Conservation (phyloP, 1,140 invertebrate genomes). For the Bacillus rossius region DNA sequence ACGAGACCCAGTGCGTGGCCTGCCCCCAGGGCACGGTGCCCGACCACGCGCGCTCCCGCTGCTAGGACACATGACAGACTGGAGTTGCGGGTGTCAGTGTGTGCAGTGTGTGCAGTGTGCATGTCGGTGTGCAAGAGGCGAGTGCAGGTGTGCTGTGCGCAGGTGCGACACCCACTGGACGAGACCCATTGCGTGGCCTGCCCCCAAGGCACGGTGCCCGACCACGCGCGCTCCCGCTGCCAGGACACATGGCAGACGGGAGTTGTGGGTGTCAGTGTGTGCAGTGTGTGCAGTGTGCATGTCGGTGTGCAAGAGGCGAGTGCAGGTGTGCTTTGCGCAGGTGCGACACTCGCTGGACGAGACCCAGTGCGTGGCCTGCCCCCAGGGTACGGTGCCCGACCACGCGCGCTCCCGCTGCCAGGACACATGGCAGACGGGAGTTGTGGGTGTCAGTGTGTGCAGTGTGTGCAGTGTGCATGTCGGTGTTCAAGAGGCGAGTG, state of each 20-base stretch:
- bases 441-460: no score
- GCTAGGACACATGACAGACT: no score
- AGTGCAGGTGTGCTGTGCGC: slow-evolving; percentile 28
- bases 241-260: no score
- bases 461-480: no score
- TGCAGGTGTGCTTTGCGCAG: slow-evolving; percentile 47
- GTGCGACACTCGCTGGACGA: slow-evolving; percentile 73
- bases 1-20: slow-evolving; percentile 76
- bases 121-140: no score
- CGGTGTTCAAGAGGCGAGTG: no score
- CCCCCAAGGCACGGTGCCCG: slow-evolving; percentile 73
- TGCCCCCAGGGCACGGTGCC: slow-evolving; percentile 81
- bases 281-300: no score
- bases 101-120: no score
- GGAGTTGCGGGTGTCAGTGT: no score
- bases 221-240: slow-evolving; percentile 67
- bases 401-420: slow-evolving; percentile 65
- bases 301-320: no score
- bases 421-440: no score
- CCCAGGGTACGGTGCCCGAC: slow-evolving; percentile 75
- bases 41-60: slow-evolving; percentile 64
- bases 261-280: no score
- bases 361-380: slow-evolving; percentile 77
- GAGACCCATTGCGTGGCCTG: slow-evolving; percentile 82
- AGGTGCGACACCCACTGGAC: slow-evolving; percentile 72